phyloP scores from a whole-genome alignment of 2,113 vertebrate species.

The Cettia cetti region DNA sequence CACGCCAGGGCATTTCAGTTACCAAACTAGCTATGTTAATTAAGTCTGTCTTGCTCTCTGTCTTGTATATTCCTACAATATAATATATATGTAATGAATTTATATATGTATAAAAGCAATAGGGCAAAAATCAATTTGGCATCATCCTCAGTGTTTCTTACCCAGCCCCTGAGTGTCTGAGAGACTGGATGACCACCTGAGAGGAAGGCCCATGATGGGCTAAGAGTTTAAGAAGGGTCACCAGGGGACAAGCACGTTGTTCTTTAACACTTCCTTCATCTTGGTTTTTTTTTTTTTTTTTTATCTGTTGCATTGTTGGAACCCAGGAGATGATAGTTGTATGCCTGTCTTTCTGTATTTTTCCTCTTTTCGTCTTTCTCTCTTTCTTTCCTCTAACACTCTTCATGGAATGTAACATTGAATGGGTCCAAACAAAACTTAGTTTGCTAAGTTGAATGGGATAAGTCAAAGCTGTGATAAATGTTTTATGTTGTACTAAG shows the following conservation, averaged over 20 bases:
- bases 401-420: background rate
- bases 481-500: background rate
- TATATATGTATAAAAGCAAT: background rate
- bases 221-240: background rate
- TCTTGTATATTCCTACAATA: too few relatives aligned
- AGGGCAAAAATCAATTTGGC: background rate
- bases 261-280: background rate
- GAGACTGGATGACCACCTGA: background rate
- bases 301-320: accelerated
- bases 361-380: background rate
- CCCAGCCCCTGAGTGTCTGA: background rate
- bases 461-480: background rate
- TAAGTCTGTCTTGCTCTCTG: too few relatives aligned
- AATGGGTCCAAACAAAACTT: background rate
- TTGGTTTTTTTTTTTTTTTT: too few relatives aligned
- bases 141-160: background rate
- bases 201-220: accelerated
- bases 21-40: too few relatives aligned
- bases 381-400: background rate
- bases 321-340: background rate
- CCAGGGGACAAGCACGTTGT: too few relatives aligned
- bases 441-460: background rate
- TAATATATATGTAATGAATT: background rate
- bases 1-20: too few relatives aligned
- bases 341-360: background rate